Percentiles rank a stretch among this genome's conserved stretches.
Conservation (phyloP, 2,888 invertebrate genomes). For the Oscheius myriophilus region DNA sequence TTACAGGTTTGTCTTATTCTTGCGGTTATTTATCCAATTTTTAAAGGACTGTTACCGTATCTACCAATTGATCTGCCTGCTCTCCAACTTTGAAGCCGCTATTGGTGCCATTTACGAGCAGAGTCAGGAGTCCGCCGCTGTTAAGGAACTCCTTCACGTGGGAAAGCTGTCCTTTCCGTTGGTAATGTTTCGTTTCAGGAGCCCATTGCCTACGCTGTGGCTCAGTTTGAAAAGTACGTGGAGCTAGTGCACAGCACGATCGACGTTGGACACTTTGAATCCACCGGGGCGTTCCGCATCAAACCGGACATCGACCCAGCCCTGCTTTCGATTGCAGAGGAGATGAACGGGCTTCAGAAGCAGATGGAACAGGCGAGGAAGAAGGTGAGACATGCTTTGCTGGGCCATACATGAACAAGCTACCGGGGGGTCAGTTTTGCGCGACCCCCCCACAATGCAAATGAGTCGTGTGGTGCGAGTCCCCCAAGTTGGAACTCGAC, state of each 20-base stretch:
- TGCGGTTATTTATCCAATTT: no score
- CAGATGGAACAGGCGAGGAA: conserved; percentile 33
- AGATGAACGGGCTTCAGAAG: conserved; percentile 42
- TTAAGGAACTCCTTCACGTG: conserved; percentile 47
- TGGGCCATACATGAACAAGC: neutral
- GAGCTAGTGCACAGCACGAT: conserved; percentile 45
- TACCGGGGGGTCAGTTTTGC: no score
- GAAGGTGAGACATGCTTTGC: conserved; percentile 29
- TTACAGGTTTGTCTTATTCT: conserved; percentile 28
- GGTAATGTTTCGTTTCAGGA: conserved; percentile 32
- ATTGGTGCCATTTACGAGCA: conserved; percentile 36
- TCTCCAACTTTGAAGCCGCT: conserved; percentile 33
- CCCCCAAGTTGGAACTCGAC: no score
- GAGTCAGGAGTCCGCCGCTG: conserved; percentile 26
- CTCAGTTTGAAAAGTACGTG: conserved; percentile 44
- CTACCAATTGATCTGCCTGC: conserved; percentile 33
- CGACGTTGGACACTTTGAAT: conserved; percentile 56
- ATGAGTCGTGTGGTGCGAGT: no score
- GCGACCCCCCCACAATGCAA: no score
- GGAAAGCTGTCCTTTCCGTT: no score
- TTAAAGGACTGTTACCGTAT: conserved; percentile 42
- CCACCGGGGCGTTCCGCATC: conserved; percentile 56
- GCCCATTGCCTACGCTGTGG: conserved; percentile 35
- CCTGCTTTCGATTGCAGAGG: conserved; percentile 34
- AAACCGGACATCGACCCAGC: conserved; percentile 49